Percentiles rank a stretch among this genome's conserved stretches.
phyloP scores from a whole-genome alignment of 2,888 invertebrate genomes.

The Allacma fusca region DNA sequence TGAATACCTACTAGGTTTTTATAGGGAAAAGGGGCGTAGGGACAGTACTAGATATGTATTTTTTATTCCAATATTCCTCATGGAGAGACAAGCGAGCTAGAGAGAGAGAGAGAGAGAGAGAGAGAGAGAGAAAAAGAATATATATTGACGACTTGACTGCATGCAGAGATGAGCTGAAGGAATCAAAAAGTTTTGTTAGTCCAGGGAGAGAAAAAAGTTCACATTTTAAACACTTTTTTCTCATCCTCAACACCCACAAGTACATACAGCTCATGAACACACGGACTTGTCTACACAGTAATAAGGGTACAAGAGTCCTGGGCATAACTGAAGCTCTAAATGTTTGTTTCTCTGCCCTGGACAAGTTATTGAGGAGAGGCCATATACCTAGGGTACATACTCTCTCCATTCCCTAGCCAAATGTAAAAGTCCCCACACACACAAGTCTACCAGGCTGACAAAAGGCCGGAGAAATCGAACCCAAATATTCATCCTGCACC shows the following conservation, averaged over 20 bases:
- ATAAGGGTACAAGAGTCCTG: no score
- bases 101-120: not conserved
- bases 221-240: not conserved
- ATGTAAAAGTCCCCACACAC: not conserved
- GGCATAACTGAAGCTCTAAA: no score
- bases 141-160: slow-evolving; percentile 5
- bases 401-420: not conserved
- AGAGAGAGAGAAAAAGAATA: not conserved
- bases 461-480: slow-evolving; percentile 18
- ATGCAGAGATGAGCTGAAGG: slow-evolving; percentile 4
- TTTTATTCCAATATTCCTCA: not conserved
- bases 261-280: not conserved
- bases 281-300: no score
- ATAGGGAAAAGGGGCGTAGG: slow-evolving; percentile 12
- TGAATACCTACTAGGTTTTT: slow-evolving; percentile 4
- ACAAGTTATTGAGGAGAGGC: no score
- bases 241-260: not conserved
- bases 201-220: slow-evolving; percentile 1
- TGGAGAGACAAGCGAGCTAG: no score
- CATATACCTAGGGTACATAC: no score
- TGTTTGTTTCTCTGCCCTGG: no score
- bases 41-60: slow-evolving; percentile 4
- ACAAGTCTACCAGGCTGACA: not conserved
- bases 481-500: slow-evolving; percentile 43
- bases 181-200: slow-evolving; percentile 12